Evolutionary conservation across 2,888 invertebrate genomes (phyloP).

Genomic region (Apodemia duryi): DNA sequence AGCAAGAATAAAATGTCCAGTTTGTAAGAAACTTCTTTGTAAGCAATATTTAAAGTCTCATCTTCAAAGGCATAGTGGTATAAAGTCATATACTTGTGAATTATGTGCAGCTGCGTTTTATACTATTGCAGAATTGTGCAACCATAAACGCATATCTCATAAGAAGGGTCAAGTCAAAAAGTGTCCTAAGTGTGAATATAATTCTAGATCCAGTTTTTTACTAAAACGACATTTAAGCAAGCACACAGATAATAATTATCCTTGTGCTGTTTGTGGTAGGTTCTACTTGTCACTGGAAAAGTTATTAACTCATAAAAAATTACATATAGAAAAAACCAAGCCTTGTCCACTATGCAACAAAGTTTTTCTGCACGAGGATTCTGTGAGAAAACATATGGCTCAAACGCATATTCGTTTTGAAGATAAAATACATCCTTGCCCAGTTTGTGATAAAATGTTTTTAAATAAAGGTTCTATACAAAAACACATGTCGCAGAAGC

Average conservation of each 20-base stretch:
- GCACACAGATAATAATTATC: constrained; percentile 45
- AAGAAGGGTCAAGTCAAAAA: constrained; percentile 37
- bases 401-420: constrained; percentile 27
- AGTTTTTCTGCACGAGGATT: background rate
- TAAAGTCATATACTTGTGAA: constrained; percentile 55
- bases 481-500: constrained; percentile 37
- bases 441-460: constrained; percentile 48
- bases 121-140: constrained; percentile 50
- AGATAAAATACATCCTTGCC: constrained; percentile 46
- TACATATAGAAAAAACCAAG: constrained; percentile 35
- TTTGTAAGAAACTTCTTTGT: constrained; percentile 46
- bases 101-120: constrained; percentile 54
- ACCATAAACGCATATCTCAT: constrained; percentile 49
- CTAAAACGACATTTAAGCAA: constrained; percentile 44
- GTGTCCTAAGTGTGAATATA: constrained; percentile 54
- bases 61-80: constrained; percentile 51
- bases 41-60: constrained; percentile 41
- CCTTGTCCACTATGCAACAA: background rate
- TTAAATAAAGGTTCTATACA: constrained; percentile 39
- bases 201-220: constrained; percentile 33
- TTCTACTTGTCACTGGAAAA: constrained; percentile 47
- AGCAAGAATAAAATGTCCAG: constrained; percentile 34
- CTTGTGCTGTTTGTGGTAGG: constrained; percentile 52
- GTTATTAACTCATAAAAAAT: constrained; percentile 44
- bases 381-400: background rate